Base-by-base conservation (phyloP, 2,888 invertebrate genomes). In the Achlya flavicornis region DNA sequence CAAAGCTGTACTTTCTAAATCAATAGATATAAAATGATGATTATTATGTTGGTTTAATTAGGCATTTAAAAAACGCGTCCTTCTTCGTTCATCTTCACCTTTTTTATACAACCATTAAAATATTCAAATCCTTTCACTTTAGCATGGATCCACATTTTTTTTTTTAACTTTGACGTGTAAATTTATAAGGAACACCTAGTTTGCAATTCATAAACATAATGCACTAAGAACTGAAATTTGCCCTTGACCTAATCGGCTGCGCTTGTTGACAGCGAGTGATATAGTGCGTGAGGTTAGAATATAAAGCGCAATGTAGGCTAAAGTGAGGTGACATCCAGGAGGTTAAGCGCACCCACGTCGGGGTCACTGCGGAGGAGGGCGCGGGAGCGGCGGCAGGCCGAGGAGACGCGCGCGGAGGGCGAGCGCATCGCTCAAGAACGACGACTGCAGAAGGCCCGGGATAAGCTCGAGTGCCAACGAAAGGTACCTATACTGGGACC, bases 301-400 rank as follows among this genome's bases (percentile, higher is more conserved):
- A 48, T 41, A 67, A 71, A 69, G 68, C 53, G 0, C 53, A 53
- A 53, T 19, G 53, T 53, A 53, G 53, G n/a, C 19, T 53, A 53
- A 53, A 19, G 53, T 53, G 53, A 53, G 53, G 53, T 53, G 53
- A 53, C 53, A 53, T 53, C 53, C 53, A 53, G 53, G 84, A 84
- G 90, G 76, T 77, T 92, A 48, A 89, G 89, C 73, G 86, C 81
- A 57, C 91, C 91, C 14, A 86, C 89, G 5, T 90, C 93, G 35
- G 91, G 90, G 32, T 93, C 93, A 3, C 79, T 88, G 38, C 79
- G 89, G n/a, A 81, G 91, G n/a, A 78, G 90, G 41, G 84, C 87
- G 7, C 83, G 89, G 1, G 88, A 93, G 73, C 78, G 90, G 6
- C 75, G 76, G 26, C 80, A 77, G 1, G 91, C 92, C 0, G 84